Base-by-base conservation (phyloP, 2,888 invertebrate genomes). In the Adineta ricciae region DNA sequence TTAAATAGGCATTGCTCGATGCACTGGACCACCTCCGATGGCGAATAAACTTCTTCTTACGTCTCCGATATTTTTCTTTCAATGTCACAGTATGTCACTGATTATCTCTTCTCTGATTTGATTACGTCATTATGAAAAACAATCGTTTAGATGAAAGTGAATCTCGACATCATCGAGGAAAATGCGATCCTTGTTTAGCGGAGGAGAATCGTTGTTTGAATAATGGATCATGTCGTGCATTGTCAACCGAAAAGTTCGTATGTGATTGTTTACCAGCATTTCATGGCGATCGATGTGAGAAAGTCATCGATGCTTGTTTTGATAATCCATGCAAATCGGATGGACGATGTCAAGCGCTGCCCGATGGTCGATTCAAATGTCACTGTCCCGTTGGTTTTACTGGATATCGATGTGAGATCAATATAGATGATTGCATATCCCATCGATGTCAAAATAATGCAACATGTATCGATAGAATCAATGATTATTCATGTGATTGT, bases 391-490 rank as follows among this genome's bases (percentile, higher is more conserved):
- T 94, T 19, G 99, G 99, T 21, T 99, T 95, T 92, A 94, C 95
- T 19, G 99, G 99, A 21, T 94, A 94, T 86, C 93, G 97, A 84
- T 99, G 99, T 90, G 97, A 99, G 91, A 94, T 93, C 83, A 96
- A 99, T 92, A 95, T 98, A 87, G 95, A 99, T 90, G 99, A 99
- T 91, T 99, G 99, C 90, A 91, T 92, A 4, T 92, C 92, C 38
- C 93, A 95, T 91, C 94, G 94, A 88, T 99, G 99, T 90, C 93
- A 94, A 91, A 97, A 99, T 92, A 96, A 96, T 91, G 96, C 95
- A 36, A 96, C 95, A 27, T 99, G 99, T 89, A 91, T 95, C 41
- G 98, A 99, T 92, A 93, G 93, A 87, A 93, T 97, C 54, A 94
- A 95, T 90, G 93, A 94, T 41, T 98, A 97, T 91, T 93, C 93